Percentiles rank a stretch among this genome's conserved stretches.
Conservation (phyloP, 37 sponge, comb jelly and placozoan genomes). For the Eunapius fragilis region DNA sequence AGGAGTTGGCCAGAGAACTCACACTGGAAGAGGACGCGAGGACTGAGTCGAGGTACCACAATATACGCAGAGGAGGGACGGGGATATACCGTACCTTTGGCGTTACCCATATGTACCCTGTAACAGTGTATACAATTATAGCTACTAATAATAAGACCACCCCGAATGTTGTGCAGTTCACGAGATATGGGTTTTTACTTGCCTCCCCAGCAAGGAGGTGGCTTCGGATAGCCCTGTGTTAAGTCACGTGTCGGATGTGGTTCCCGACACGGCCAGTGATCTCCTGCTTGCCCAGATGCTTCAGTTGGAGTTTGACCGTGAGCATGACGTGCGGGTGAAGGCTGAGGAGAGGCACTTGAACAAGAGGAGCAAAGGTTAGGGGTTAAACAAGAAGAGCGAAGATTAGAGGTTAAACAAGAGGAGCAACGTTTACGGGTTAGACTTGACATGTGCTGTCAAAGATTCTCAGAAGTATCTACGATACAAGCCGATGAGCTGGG, state of each 20-base stretch:
- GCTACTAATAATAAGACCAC: too few relatives aligned
- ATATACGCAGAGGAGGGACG: not conserved
- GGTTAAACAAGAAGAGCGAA: too few relatives aligned
- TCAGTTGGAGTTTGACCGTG: constrained; percentile 90
- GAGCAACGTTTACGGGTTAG: too few relatives aligned
- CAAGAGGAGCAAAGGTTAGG: constrained; percentile 74
- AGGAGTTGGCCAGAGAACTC: constrained; percentile 75
- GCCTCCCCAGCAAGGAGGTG: not conserved
- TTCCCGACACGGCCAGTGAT: constrained; percentile 61
- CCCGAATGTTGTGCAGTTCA: too few relatives aligned
- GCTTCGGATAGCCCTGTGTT: not conserved
- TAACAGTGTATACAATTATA: too few relatives aligned
- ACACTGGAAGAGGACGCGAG: constrained; percentile 48
- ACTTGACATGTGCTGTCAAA: too few relatives aligned
- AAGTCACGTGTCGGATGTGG: not conserved
- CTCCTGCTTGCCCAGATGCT: constrained; percentile 91
- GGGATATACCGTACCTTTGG: not conserved
- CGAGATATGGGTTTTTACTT: too few relatives aligned
- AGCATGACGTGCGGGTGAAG: constrained; percentile 51
- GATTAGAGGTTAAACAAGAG: too few relatives aligned
- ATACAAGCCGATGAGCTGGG: too few relatives aligned
- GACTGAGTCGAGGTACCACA: not conserved
- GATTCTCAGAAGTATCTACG: too few relatives aligned
- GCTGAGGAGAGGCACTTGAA: constrained; percentile 87
- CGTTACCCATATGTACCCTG: too few relatives aligned